Base-by-base conservation (phyloP, 2,888 invertebrate species). In the Ryuthela nishihirai region DNA sequence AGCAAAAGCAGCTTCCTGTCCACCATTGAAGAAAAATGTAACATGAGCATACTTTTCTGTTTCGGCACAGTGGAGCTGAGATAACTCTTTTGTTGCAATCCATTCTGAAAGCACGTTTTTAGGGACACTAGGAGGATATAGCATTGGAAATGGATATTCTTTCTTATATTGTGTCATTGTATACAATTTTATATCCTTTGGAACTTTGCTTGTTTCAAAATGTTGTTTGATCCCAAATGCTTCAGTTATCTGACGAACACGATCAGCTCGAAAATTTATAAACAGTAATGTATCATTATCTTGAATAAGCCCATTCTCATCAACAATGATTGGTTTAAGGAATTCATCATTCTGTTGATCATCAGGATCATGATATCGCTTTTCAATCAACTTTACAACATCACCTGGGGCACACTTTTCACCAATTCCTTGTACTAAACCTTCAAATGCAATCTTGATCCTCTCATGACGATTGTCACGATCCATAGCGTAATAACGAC, bases 21-120 rank as follows among this genome's bases (percentile, higher is more conserved):
- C 76, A n/a, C 76, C 76, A 58, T 76, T 76, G 70, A 76, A 76
- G 69, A 76, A 76, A 66, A 77, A 76, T 1, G 76, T 76, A n/a
- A 76, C 77, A 59, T 76, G 76, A 10, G 76, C 75, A 65, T 77
- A 76, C 60, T 76, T 74, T 50, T 76, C 74, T 2, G 75, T 75
- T 64, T 76, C 75, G 7, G 77, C 76, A 60, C 75, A 76, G 54
- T 77, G 76, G 62, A 70, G 76, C 54, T 76, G 76, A 2, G 72
- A 45, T 7, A 72, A 64, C 7, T 69, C 67, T 60, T 74, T 69
- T 25, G 64, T 65, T 20, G 73, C 67, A 25, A 76, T 67, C 72
- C 73, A 74, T 67, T 76, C 76, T 2, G 76, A 74, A 40, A 76
- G 64, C n/a, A 77, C 76, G 62, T 76, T 77, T 23, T 70, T 71